Evolutionary conservation across 2,888 invertebrate species (phyloP).

Genomic region (Cactoblastis cactorum): DNA sequence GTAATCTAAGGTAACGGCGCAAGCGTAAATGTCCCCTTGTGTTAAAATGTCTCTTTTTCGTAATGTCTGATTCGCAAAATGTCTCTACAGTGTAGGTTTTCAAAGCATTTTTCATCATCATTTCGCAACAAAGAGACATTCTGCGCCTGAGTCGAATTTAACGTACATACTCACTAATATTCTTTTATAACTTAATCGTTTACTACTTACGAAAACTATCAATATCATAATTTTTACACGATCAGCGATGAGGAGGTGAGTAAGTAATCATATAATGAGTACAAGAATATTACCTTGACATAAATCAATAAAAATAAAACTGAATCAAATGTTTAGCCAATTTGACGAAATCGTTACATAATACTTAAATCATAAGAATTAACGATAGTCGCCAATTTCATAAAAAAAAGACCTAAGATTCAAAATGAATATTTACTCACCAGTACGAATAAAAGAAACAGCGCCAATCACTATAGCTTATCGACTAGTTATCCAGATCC

Average conservation of each 20-base stretch:
- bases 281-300: background rate
- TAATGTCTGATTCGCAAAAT: too few relatives aligned
- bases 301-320: too few relatives aligned
- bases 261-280: background rate
- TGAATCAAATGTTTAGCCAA: too few relatives aligned
- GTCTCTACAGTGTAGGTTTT: too few relatives aligned
- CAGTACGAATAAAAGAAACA: background rate
- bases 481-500: constrained; percentile 9
- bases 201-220: constrained; percentile 5
- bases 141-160: too few relatives aligned
- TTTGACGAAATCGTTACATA: too few relatives aligned
- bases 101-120: too few relatives aligned
- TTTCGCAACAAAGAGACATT: too few relatives aligned
- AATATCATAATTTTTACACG: constrained; percentile 7
- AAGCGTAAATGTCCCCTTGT: too few relatives aligned
- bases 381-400: background rate
- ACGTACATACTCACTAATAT: background rate
- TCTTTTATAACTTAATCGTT: background rate
- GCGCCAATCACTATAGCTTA: background rate
- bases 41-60: too few relatives aligned
- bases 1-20: too few relatives aligned
- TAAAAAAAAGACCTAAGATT: background rate
- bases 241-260: background rate
- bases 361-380: too few relatives aligned
- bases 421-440: constrained; percentile 5